Evolutionary conservation across 2,113 vertebrate species (phyloP).

Genomic region (Thamnaconus septentrionalis): DNA sequence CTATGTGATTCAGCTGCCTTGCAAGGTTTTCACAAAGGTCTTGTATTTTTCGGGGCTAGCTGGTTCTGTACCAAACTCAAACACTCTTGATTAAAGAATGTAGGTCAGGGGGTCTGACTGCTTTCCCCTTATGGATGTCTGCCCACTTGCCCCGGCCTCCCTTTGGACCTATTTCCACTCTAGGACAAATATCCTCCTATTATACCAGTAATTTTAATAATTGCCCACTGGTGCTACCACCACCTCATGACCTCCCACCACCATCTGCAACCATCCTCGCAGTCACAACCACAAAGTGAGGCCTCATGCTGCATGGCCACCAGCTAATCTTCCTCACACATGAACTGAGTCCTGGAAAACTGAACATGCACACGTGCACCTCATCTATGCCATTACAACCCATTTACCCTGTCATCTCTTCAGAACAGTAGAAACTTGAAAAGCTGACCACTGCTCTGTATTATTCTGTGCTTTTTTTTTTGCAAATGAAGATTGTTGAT

Average conservation of each 20-base stretch:
- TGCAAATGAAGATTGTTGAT: no score
- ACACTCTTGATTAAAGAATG: constrained; percentile 10
- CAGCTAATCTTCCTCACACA: no score
- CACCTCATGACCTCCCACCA: constrained; percentile 29
- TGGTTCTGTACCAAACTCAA: no score
- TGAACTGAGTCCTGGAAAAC: no score
- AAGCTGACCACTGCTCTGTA: background rate
- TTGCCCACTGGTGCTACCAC: constrained; percentile 41
- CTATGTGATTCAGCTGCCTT: no score
- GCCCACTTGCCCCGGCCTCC: constrained; percentile 12
- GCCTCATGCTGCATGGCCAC: no score
- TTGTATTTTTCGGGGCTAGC: no score
- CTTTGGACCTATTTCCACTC: constrained; percentile 39
- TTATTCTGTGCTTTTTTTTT: no score
- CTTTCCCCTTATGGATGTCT: constrained; percentile 13
- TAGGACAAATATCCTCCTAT: constrained; percentile 69
- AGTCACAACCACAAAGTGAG: background rate
- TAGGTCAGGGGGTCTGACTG: constrained; percentile 13
- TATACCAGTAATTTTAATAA: constrained; percentile 69
- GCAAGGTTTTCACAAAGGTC: no score
- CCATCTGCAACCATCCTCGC: constrained; percentile 31
- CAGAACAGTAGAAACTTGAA: constrained; percentile 46
- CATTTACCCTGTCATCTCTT: constrained; percentile 62
- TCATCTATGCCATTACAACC: constrained; percentile 49
- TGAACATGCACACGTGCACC: constrained; percentile 12